A percentile compares a stretch with the other conserved stretches of the same genome.
Conservation (phyloP, 2,113 vertebrate species). For the Psilopogon haemacephalus region DNA sequence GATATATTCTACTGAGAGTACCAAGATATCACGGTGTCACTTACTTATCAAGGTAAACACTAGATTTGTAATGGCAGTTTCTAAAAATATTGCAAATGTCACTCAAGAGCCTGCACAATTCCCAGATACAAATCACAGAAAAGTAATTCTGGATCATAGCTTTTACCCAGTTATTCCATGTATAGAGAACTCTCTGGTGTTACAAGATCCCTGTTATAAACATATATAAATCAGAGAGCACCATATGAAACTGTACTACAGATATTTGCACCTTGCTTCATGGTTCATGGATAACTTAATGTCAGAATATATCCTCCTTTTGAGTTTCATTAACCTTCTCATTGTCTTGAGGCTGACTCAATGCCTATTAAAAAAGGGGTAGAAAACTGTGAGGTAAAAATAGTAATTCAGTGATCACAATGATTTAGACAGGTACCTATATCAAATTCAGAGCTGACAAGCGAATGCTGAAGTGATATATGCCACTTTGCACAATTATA, state of each 20-base stretch:
- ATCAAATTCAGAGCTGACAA: background rate
- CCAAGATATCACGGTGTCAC: background rate
- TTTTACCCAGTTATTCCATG: background rate
- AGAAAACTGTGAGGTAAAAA: background rate
- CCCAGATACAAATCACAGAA: background rate
- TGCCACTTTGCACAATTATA: background rate
- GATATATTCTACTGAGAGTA: background rate
- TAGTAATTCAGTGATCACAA: background rate
- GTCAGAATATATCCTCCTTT: conserved; percentile 30
- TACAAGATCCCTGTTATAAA: conserved; percentile 1
- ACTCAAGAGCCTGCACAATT: background rate
- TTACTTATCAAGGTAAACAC: background rate
- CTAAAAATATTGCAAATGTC: background rate
- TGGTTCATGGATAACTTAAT: conserved; percentile 30
- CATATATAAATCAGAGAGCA: background rate
- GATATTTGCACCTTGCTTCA: conserved; percentile 26
- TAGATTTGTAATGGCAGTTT: background rate
- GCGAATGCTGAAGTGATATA: background rate
- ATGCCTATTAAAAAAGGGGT: background rate
- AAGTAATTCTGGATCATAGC: background rate
- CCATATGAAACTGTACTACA: background rate
- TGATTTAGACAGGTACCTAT: background rate
- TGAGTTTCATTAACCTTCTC: conserved; percentile 42
- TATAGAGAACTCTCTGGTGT: background rate
- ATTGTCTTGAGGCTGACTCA: background rate